phyloP scores from a whole-genome alignment of 2,888 invertebrate genomes.

The Habroteleia sp. region DNA sequence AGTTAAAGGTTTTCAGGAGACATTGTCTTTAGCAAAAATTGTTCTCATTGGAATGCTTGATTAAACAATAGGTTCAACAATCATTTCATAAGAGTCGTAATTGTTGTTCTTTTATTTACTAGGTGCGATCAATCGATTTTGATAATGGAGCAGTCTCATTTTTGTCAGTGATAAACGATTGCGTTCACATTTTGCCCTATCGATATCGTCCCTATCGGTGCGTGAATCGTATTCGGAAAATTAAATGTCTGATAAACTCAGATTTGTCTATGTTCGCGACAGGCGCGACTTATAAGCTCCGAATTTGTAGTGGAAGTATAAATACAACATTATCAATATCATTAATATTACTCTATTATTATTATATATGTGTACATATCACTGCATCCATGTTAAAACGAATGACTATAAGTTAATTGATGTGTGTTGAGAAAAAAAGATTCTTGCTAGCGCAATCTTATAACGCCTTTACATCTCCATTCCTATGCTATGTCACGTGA shows the following conservation, averaged over 20 bases:
- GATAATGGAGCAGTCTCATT: slow-evolving; percentile 54
- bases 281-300: slow-evolving; percentile 68
- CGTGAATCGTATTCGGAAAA: slow-evolving; percentile 65
- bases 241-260: slow-evolving; percentile 25
- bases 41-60: slow-evolving; percentile 71
- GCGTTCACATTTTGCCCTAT: slow-evolving; percentile 29
- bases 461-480: slow-evolving; percentile 15
- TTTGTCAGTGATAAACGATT: slow-evolving; percentile 32
- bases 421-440: slow-evolving; percentile 41
- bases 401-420: slow-evolving; percentile 60
- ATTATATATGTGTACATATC: slow-evolving; percentile 60
- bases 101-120: slow-evolving; percentile 25
- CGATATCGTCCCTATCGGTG: slow-evolving; percentile 59
- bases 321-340: slow-evolving; percentile 51
- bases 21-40: slow-evolving; percentile 38
- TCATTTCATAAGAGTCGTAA: slow-evolving; percentile 59
- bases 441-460: slow-evolving; percentile 22
- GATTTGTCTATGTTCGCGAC: slow-evolving; percentile 67
- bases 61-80: slow-evolving; percentile 67
- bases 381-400: slow-evolving; percentile 63
- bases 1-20: slow-evolving; percentile 40
- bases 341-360: slow-evolving; percentile 50
- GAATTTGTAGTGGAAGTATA: slow-evolving; percentile 46
- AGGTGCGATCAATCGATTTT: slow-evolving; percentile 27
- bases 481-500: slow-evolving; percentile 48